These are phyloP conservation scores for Nudaria mundana DNA, from an alignment of 2,888 invertebrate genomes.

Conservation along the genomic window DNA sequence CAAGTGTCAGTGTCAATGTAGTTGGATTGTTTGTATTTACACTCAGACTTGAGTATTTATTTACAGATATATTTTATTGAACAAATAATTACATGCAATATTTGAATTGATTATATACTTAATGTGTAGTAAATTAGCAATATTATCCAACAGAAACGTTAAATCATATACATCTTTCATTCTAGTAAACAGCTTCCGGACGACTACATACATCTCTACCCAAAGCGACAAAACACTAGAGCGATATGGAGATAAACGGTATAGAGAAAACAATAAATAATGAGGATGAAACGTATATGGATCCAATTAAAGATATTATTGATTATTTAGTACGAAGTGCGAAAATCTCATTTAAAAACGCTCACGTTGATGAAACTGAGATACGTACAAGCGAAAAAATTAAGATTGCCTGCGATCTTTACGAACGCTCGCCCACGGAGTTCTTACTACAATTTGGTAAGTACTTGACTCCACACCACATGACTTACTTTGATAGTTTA, in stretches of 20 bases:
- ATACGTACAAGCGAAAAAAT: constrained; percentile 85
- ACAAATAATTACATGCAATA: too few species aligned
- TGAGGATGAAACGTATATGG: constrained; percentile 41
- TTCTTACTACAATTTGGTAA: constrained; percentile 91
- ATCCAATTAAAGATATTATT: constrained; percentile 80
- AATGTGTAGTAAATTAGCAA: too few species aligned
- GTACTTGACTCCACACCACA: constrained; percentile 84
- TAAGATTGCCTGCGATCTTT: constrained; percentile 83
- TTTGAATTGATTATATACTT: too few species aligned
- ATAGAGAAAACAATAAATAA: not conserved
- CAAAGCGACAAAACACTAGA: too few species aligned
- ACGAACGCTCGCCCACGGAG: constrained; percentile 83
- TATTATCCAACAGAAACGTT: too few species aligned
- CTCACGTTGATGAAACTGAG: constrained; percentile 90
- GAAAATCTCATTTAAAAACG: constrained; percentile 88
- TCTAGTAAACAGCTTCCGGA: too few species aligned
- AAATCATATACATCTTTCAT: too few species aligned
- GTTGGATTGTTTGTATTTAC: too few species aligned
- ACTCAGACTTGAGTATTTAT: too few species aligned
- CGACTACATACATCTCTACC: too few species aligned
- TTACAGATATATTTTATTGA: too few species aligned
- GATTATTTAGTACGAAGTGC: constrained; percentile 82
- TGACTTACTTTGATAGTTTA: constrained; percentile 84
- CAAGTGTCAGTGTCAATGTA: too few species aligned
- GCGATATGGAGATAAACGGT: not conserved